Evolutionary conservation across 2,113 vertebrate genomes (phyloP).

Genomic region (Balaeniceps rex): DNA sequence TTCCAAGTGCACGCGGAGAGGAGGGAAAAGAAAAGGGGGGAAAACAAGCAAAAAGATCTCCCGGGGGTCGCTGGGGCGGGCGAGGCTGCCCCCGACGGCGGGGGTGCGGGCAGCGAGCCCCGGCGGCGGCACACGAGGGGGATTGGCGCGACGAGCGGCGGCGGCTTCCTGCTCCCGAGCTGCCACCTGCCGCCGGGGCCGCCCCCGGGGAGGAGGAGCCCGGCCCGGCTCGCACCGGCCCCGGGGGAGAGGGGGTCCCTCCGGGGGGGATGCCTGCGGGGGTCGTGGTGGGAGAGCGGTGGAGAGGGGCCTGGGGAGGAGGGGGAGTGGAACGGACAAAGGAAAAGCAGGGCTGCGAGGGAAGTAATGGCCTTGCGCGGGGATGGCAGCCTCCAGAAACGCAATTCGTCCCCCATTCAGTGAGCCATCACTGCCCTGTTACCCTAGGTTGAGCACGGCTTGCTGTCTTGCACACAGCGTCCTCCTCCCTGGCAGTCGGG

Average conservation of each 20-base stretch:
- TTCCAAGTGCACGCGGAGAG: not conserved
- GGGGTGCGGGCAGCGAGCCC: not conserved
- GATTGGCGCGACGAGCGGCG: not conserved
- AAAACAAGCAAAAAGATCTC: not conserved
- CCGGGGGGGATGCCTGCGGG: not conserved
- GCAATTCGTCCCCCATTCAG: fast-evolving
- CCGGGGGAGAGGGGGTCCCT: not conserved
- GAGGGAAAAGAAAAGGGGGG: not conserved
- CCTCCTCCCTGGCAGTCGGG: not conserved
- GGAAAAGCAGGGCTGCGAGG: not conserved
- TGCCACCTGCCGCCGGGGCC: constrained; percentile 69
- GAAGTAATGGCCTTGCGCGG: fast-evolving
- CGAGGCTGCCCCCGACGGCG: not conserved
- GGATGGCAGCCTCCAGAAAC: no score
- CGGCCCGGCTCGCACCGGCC: not conserved
- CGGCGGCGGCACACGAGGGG: not conserved
- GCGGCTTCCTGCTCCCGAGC: constrained; percentile 77
- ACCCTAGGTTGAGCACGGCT: fast-evolving
- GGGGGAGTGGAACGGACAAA: no score
- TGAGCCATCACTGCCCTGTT: not conserved
- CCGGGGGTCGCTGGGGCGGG: not conserved
- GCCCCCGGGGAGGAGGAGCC: constrained; percentile 39
- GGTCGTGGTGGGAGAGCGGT: not conserved
- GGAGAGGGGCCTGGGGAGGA: not conserved
- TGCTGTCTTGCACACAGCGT: not conserved